phyloP scores from a whole-genome alignment of 2,888 invertebrate species.

The Beris morrisii region DNA sequence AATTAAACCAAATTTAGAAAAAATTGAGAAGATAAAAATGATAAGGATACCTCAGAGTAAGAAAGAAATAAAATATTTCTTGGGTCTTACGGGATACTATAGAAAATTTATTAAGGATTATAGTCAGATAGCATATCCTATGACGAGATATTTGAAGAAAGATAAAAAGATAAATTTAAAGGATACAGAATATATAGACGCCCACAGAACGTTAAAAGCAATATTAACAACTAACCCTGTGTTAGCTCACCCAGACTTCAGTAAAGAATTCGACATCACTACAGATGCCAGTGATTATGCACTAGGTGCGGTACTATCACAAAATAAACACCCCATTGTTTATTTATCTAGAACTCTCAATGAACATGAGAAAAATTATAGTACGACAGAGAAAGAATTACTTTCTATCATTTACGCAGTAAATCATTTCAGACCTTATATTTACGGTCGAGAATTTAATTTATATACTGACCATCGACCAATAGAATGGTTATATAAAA shows the following conservation, averaged over 20 bases:
- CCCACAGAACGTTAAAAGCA: slow-evolving; percentile 24
- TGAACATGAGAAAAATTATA: slow-evolving; percentile 42
- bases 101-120: slow-evolving; percentile 35
- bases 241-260: slow-evolving; percentile 48
- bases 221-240: slow-evolving; percentile 43
- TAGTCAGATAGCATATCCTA: slow-evolving; percentile 9
- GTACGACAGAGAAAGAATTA: slow-evolving; percentile 44
- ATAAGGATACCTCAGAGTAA: slow-evolving; percentile 41
- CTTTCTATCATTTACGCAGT: too few relatives aligned
- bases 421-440: too few relatives aligned
- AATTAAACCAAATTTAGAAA: slow-evolving; percentile 44
- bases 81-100: slow-evolving; percentile 42
- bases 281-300: slow-evolving; percentile 45
- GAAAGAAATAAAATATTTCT: slow-evolving; percentile 43
- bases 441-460: too few relatives aligned
- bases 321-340: slow-evolving; percentile 43
- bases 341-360: slow-evolving; percentile 44
- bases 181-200: slow-evolving; percentile 9
- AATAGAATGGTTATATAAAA: too few relatives aligned
- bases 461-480: too few relatives aligned
- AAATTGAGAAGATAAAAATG: slow-evolving; percentile 42
- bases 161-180: slow-evolving; percentile 18
- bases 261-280: slow-evolving; percentile 43
- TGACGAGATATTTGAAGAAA: slow-evolving; percentile 28
- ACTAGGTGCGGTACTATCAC: slow-evolving; percentile 43